These are phyloP conservation scores for Myopa testacea DNA, from an alignment of 2,888 invertebrate genomes.

Conservation along the genomic window DNA sequence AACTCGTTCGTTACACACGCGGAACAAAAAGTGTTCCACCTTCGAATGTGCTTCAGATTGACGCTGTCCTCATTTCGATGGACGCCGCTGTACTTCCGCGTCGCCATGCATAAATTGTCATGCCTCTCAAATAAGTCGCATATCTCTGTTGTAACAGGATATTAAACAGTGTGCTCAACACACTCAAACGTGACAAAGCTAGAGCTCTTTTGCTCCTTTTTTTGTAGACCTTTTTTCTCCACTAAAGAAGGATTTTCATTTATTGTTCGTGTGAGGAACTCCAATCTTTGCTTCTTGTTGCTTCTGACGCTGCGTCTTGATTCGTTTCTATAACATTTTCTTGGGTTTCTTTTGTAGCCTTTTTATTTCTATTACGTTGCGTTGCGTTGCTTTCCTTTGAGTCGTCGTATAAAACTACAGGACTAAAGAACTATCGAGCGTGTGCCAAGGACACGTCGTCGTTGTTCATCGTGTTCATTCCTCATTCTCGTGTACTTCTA, in stretches of 20 bases:
- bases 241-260: not conserved
- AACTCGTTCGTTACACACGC: not conserved
- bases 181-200: conserved; percentile 8
- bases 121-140: not conserved
- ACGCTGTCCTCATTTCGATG: not conserved
- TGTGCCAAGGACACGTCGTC: conserved; percentile 6
- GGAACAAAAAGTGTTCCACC: not conserved
- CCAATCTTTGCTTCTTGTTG: not conserved
- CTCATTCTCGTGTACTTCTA: not conserved
- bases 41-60: not conserved
- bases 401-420: not conserved
- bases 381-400: not conserved
- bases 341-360: not conserved
- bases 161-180: conserved; percentile 28
- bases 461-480: conserved; percentile 31
- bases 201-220: not conserved
- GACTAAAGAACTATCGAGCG: not conserved
- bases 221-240: not conserved
- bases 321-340: not conserved
- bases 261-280: not conserved
- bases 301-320: not conserved
- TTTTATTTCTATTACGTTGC: not conserved
- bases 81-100: not conserved
- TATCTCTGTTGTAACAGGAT: conserved; percentile 28
- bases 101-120: not conserved